Evolutionary conservation across 2,888 invertebrate genomes (phyloP).

Genomic region (Notodonta ziczac): DNA sequence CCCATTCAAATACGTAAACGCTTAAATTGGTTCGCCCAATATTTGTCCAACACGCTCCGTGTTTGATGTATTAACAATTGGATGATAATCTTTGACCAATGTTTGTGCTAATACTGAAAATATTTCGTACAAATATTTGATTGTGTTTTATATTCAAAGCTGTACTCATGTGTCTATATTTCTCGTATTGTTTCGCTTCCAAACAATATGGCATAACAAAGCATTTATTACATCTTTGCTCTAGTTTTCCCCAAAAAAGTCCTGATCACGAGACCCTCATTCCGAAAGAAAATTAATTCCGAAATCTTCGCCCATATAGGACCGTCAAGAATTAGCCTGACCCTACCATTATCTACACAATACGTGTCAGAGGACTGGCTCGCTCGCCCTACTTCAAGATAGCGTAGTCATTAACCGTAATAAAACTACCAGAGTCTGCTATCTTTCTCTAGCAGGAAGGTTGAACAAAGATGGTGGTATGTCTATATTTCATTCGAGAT

Average conservation of each 20-base stretch:
- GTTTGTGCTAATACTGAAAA: neutral
- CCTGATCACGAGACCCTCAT: neutral
- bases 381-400: neutral
- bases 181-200: too few species aligned
- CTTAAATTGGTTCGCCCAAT: neutral
- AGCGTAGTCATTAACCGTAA: conserved; percentile 2
- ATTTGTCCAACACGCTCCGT: conserved; percentile 1
- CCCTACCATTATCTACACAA: conserved; percentile 1
- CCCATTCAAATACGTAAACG: neutral
- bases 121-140: too few species aligned
- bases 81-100: neutral
- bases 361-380: conserved; percentile 3
- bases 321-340: neutral
- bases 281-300: conserved; percentile 6
- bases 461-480: conserved; percentile 8
- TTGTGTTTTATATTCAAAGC: too few species aligned
- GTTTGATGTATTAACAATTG: neutral
- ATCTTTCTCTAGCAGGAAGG: conserved; percentile 11
- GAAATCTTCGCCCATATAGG: neutral
- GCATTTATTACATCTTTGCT: neutral
- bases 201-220: neutral
- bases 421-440: neutral
- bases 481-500: conserved; percentile 10
- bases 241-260: neutral
- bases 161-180: too few species aligned